Evolutionary conservation across 1,140 invertebrate genomes (phyloP).

Genomic region (Danaus melanippus): DNA sequence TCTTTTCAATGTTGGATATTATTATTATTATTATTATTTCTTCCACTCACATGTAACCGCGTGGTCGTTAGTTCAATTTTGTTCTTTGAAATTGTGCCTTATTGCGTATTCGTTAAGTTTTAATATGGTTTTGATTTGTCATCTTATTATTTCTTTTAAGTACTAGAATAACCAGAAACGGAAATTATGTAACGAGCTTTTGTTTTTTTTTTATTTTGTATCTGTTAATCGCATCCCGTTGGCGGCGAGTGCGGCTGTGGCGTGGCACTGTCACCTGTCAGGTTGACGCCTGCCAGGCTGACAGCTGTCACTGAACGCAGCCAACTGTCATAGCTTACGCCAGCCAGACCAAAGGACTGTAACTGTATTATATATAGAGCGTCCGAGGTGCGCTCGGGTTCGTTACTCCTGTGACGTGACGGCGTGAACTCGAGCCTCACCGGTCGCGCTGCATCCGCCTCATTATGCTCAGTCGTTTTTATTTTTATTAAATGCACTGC

Average conservation of each 20-base stretch:
- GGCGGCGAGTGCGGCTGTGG: neutral
- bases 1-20: neutral
- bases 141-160: slow-evolving; percentile 6
- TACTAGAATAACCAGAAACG: slow-evolving; percentile 5
- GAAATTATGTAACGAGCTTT: slow-evolving; percentile 12
- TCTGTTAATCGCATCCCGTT: slow-evolving; percentile 1
- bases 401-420: slow-evolving; percentile 41
- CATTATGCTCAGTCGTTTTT: slow-evolving; percentile 56
- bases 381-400: slow-evolving; percentile 14
- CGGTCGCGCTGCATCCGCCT: slow-evolving; percentile 37
- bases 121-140: slow-evolving; percentile 11
- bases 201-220: slow-evolving; percentile 2
- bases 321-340: slow-evolving; percentile 10
- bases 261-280: neutral
- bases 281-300: neutral
- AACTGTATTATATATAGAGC: slow-evolving; percentile 24
- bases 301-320: slow-evolving; percentile 2
- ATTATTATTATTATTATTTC: slow-evolving; percentile 5
- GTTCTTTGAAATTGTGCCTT: slow-evolving; percentile 20
- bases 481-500: slow-evolving; percentile 68
- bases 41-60: neutral
- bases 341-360: slow-evolving; percentile 33
- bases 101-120: slow-evolving; percentile 19
- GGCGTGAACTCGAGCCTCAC: slow-evolving; percentile 21
- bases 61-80: slow-evolving; percentile 16